These are phyloP conservation scores for Stenoptilia bipunctidactyla DNA, from an alignment of 2,888 invertebrate genomes.

Conservation along the genomic window DNA sequence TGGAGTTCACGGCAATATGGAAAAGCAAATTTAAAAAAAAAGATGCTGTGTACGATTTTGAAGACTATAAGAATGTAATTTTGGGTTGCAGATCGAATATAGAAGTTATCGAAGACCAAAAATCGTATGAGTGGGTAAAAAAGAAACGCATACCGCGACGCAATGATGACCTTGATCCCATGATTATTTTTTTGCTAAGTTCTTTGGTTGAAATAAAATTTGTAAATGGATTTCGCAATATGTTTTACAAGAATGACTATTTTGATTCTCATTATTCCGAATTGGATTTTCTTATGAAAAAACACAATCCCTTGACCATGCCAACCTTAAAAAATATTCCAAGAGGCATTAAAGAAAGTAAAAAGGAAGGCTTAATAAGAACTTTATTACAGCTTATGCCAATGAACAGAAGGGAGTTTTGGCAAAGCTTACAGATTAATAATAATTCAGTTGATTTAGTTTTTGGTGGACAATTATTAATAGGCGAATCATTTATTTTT, in stretches of 20 bases:
- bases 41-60: slow-evolving; percentile 6
- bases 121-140: slow-evolving; percentile 2
- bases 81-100: slow-evolving; percentile 2
- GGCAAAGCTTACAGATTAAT: neutral
- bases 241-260: neutral
- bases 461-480: neutral
- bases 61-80: slow-evolving; percentile 6
- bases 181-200: slow-evolving; percentile 3
- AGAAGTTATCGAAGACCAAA: neutral
- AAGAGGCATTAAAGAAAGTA: neutral
- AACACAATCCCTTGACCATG: slow-evolving; percentile 1
- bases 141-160: slow-evolving; percentile 3
- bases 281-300: slow-evolving; percentile 3
- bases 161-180: slow-evolving; percentile 3
- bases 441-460: neutral
- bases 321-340: slow-evolving; percentile 1
- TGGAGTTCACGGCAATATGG: slow-evolving; percentile 10
- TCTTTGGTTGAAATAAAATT: slow-evolving; percentile 4
- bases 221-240: neutral
- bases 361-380: neutral
- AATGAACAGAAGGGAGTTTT: neutral
- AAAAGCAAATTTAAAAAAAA: slow-evolving; percentile 2
- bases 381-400: neutral
- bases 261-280: slow-evolving; percentile 3
- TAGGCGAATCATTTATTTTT: neutral